Percentiles rank a stretch among this genome's conserved stretches.
Conservation (phyloP, 2,888 invertebrate genomes). For the Stramonita haemastoma region DNA sequence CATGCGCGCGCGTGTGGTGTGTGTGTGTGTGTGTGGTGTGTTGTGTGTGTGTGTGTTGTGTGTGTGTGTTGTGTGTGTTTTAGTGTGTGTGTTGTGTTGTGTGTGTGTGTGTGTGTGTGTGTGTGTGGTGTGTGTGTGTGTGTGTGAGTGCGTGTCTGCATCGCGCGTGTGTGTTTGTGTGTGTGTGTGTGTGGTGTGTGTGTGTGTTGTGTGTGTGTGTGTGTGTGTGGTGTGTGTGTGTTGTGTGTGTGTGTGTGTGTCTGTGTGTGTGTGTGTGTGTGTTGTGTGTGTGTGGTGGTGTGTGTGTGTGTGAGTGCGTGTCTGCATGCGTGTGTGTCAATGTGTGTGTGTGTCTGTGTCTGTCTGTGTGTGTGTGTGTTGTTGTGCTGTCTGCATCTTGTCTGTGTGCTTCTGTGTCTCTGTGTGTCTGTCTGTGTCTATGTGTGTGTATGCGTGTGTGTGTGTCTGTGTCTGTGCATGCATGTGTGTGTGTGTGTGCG, state of each 20-base stretch:
- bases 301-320: no score
- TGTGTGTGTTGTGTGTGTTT: not conserved
- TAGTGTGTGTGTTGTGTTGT: no score
- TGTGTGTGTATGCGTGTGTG: not conserved
- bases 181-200: no score
- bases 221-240: not conserved
- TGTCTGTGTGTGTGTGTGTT: not conserved
- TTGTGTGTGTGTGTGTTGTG: no score
- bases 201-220: no score
- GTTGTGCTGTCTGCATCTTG: no score
- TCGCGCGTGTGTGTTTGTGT: not conserved
- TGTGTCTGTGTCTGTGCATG: not conserved
- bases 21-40: no score
- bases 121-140: not conserved
- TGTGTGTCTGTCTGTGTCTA: not conserved
- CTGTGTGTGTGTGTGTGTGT: not conserved
- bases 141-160: not conserved
- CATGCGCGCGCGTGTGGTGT: no score
- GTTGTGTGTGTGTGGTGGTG: no score
- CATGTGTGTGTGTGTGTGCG: not conserved
- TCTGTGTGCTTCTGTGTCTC: not conserved
- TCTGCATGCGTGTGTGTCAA: no score
- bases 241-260: no score
- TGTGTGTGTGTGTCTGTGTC: not conserved
- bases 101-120: not conserved